phyloP scores from a whole-genome alignment of 2,797 vertebrate genomes.

The Uromys caudimaculatus region DNA sequence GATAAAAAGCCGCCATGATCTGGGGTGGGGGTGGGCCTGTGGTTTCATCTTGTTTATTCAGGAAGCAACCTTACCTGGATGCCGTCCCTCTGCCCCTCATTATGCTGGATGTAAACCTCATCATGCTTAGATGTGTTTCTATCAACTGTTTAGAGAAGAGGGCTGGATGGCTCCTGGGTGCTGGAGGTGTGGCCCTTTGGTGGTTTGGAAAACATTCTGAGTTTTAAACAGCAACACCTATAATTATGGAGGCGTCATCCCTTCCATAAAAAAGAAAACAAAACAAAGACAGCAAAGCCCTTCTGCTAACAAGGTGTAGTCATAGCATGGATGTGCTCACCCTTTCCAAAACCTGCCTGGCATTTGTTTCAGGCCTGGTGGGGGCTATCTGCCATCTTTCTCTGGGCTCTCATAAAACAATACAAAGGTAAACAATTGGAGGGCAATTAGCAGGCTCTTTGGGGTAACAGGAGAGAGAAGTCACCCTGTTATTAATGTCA shows the following conservation, averaged over 20 bases:
- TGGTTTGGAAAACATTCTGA: slow-evolving; percentile 87
- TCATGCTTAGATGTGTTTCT: slow-evolving; percentile 75
- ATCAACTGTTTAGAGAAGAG: slow-evolving; percentile 81
- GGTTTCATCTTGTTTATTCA: slow-evolving; percentile 1
- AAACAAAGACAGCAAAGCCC: slow-evolving; percentile 80
- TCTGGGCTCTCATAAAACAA: slow-evolving; percentile 86
- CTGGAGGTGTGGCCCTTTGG: slow-evolving; percentile 81
- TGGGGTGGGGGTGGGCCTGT: not conserved
- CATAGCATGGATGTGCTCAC: slow-evolving; percentile 78
- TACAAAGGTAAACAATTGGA: slow-evolving; percentile 87
- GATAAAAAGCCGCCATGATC: not conserved
- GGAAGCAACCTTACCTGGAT: not conserved
- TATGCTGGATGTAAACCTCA: slow-evolving; percentile 46
- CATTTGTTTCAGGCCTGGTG: slow-evolving; percentile 84
- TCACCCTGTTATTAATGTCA: slow-evolving; percentile 85
- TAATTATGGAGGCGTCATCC: slow-evolving; percentile 89
- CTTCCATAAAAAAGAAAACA: slow-evolving; percentile 84
- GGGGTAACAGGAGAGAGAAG: slow-evolving; percentile 81
- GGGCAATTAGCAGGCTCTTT: slow-evolving; percentile 87
- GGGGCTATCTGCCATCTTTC: slow-evolving; percentile 84
- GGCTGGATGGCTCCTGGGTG: slow-evolving; percentile 82
- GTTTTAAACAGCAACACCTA: slow-evolving; percentile 88
- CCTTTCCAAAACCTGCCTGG: slow-evolving; percentile 85
- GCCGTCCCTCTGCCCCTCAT: slow-evolving; percentile 21
- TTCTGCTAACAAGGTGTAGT: slow-evolving; percentile 84